phyloP scores from a whole-genome alignment of 2,797 vertebrate species.

The Lophura swinhoii region DNA sequence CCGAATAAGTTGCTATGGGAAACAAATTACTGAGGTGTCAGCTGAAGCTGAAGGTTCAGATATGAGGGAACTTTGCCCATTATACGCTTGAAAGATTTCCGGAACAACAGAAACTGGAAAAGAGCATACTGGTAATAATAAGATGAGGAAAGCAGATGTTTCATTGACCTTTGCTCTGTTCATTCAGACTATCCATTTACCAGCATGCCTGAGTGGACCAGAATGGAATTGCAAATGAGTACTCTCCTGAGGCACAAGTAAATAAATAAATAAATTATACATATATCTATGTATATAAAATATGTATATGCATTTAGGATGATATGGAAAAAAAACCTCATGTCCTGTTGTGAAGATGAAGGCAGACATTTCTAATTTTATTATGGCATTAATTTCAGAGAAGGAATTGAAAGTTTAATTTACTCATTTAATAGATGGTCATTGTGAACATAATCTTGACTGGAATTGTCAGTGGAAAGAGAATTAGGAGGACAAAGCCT shows the following conservation, averaged over 20 bases:
- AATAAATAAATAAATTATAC: background rate
- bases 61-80: conserved; percentile 68
- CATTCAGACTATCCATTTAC: conserved; percentile 20
- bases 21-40: conserved; percentile 74
- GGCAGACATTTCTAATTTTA: background rate
- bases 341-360: background rate
- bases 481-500: background rate
- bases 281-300: background rate
- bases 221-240: conserved; percentile 28
- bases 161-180: conserved; percentile 45
- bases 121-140: conserved; percentile 57
- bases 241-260: background rate
- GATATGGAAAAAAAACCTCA: background rate
- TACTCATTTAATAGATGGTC: background rate
- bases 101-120: conserved; percentile 57
- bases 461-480: background rate
- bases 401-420: background rate
- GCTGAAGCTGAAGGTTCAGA: conserved; percentile 67
- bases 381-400: background rate
- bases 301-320: background rate
- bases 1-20: conserved; percentile 70
- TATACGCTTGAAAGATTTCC: conserved; percentile 73
- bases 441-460: background rate
- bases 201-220: background rate
- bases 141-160: conserved; percentile 68